These are phyloP conservation scores for Fukomys damarensis DNA, from an alignment of 2,113 vertebrate species.

Conservation along the genomic window DNA sequence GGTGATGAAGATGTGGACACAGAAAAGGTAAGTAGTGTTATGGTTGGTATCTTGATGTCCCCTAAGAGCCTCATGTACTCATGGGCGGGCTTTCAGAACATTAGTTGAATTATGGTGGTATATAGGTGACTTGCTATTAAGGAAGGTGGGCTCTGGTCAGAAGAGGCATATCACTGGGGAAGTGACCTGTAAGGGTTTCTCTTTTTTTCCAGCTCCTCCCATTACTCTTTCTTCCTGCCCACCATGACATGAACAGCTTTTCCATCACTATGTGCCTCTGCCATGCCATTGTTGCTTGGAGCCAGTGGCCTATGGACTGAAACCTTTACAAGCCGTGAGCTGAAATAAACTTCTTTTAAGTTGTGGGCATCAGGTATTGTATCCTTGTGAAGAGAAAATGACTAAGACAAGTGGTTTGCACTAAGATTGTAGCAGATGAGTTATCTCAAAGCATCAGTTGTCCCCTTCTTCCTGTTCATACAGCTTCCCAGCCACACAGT, in stretches of 20 bases:
- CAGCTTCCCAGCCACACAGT: neutral
- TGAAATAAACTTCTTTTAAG: neutral
- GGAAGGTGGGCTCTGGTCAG: neutral
- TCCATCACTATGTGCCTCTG: neutral
- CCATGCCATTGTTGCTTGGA: neutral
- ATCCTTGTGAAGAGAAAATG: neutral
- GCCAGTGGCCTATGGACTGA: neutral
- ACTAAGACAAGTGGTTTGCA: neutral
- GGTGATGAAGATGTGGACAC: neutral
- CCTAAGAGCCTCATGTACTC: neutral
- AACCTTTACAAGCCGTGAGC: neutral
- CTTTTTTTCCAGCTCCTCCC: neutral
- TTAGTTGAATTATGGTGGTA: neutral
- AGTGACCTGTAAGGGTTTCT: neutral
- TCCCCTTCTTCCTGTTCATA: neutral
- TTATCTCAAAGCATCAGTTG: neutral
- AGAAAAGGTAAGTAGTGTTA: neutral
- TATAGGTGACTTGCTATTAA: neutral
- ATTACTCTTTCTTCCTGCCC: neutral
- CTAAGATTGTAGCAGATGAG: neutral
- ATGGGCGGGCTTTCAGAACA: neutral
- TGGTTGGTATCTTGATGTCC: neutral
- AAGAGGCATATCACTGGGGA: neutral
- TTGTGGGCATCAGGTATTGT: neutral
- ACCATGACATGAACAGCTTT: neutral